Conservation (phyloP, 1,140 invertebrate species). For the Platorchestia sp. region DNA sequence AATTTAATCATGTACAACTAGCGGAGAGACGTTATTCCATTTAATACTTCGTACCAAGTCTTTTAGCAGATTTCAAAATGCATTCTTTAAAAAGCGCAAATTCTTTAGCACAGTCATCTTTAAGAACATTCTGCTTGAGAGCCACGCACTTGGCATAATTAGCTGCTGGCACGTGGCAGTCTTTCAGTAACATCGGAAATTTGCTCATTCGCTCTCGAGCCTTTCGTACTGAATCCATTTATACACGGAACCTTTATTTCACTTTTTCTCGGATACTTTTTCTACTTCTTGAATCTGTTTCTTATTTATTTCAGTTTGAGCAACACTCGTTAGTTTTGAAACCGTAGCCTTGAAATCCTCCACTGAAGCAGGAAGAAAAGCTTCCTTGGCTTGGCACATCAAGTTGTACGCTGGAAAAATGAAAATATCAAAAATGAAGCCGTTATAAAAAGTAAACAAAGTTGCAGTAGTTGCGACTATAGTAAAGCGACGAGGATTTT, state of each 20-base stretch:
- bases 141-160: conserved; percentile 84
- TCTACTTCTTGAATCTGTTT: not conserved
- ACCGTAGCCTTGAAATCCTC: not conserved
- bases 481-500: conserved; percentile 13
- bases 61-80: conserved; percentile 69
- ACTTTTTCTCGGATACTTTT: not conserved
- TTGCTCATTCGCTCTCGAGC: conserved; percentile 80
- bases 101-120: conserved; percentile 81
- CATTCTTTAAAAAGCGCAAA: conserved; percentile 82
- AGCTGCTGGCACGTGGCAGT: conserved; percentile 79
- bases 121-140: conserved; percentile 78
- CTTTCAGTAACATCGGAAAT: conserved; percentile 80
- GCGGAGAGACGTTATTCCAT: not conserved
- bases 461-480: not conserved
- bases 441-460: not conserved
- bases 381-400: not conserved
- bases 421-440: conserved; percentile 42
- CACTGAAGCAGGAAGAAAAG: not conserved
- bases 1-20: not conserved
- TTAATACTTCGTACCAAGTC: conserved; percentile 68
- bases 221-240: conserved; percentile 84
- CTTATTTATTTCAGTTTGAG: not conserved
- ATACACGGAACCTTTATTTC: not conserved
- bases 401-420: not conserved
- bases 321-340: not conserved